phyloP scores from a whole-genome alignment of 2,888 invertebrate genomes.

The Troides helena region DNA sequence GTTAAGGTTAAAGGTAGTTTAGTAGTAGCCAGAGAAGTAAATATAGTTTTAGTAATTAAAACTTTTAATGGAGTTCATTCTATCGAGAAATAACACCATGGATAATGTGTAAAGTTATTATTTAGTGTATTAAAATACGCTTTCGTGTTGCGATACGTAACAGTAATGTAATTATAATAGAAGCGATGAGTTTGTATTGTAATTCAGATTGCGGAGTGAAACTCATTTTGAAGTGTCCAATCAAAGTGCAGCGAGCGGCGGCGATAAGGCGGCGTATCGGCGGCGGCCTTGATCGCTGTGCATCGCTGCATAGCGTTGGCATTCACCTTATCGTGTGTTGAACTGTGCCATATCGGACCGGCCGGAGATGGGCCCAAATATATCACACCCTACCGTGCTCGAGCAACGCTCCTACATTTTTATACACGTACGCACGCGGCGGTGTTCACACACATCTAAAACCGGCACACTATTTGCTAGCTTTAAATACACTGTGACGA shows the following conservation, averaged over 20 bases:
- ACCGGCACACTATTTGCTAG: constrained; percentile 50
- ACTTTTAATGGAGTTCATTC: no score
- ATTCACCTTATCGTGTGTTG: constrained; percentile 77
- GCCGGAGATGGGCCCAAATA: constrained; percentile 47
- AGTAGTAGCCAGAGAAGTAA: no score
- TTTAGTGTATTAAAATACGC: no score
- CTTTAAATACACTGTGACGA: constrained; percentile 60
- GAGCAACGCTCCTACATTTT: constrained; percentile 37
- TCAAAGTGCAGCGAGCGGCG: constrained; percentile 41
- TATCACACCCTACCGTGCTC: constrained; percentile 39
- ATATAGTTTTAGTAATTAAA: no score
- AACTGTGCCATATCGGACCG: constrained; percentile 63
- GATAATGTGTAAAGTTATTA: no score
- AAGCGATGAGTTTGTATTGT: not conserved
- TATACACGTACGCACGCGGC: constrained; percentile 33
- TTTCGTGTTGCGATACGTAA: no score
- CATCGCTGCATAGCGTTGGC: constrained; percentile 58
- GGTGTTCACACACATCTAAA: constrained; percentile 40
- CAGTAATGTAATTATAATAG: no score
- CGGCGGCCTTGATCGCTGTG: constrained; percentile 65
- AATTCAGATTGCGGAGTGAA: constrained; percentile 10
- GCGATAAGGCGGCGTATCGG: constrained; percentile 52
- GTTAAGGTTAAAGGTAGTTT: no score
- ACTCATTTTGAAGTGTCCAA: constrained; percentile 23
- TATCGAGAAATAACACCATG: no score